A percentile compares a stretch with the other conserved stretches of the same genome.
Evolutionary conservation across 2,797 vertebrate genomes (phyloP).

Genomic region (Eidolon dupreanum): DNA sequence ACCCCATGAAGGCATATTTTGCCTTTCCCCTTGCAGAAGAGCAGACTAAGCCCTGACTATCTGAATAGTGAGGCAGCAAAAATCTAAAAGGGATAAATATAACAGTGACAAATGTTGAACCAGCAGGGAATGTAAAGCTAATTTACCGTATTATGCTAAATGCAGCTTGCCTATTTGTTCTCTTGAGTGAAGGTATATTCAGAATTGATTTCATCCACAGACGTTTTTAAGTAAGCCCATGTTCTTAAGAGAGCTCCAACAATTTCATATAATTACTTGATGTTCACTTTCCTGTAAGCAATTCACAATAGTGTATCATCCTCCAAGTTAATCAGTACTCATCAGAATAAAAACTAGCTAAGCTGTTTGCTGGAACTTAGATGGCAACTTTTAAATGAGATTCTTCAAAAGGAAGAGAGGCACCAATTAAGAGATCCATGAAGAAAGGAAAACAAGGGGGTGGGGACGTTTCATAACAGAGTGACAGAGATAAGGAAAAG

Average conservation of each 20-base stretch:
- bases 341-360: constrained; percentile 22
- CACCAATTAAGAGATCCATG: neutral
- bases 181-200: constrained; percentile 44
- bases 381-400: neutral
- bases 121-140: neutral
- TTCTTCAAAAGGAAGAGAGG: constrained; percentile 7
- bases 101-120: neutral
- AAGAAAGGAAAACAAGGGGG: neutral
- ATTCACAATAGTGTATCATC: neutral
- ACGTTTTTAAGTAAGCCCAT: constrained; percentile 51
- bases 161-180: neutral
- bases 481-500: neutral
- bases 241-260: constrained; percentile 37
- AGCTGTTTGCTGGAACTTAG: neutral
- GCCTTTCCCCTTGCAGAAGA: constrained; percentile 4
- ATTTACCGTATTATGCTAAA: neutral
- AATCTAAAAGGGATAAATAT: neutral
- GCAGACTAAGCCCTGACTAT: neutral
- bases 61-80: neutral
- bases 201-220: constrained; percentile 59
- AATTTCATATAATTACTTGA: constrained; percentile 34
- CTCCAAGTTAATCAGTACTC: neutral
- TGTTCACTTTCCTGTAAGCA: constrained; percentile 62
- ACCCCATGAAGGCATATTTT: neutral
- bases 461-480: neutral